Evolutionary conservation across 2,113 vertebrate species (phyloP).

Genomic region (Pseudopipra pipra): DNA sequence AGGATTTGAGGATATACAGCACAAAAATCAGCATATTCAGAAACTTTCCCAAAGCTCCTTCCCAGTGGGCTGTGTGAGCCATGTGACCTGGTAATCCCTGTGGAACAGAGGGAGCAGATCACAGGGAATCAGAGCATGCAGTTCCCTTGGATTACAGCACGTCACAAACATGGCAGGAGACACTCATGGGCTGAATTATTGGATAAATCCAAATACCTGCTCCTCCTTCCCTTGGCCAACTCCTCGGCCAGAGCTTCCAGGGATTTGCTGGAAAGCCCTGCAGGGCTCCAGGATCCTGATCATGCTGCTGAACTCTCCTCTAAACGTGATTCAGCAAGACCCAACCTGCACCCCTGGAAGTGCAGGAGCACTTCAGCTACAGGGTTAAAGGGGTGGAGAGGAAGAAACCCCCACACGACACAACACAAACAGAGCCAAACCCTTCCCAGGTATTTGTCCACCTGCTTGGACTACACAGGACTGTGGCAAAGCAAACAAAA

Average conservation of each 20-base stretch:
- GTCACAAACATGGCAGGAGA: neutral
- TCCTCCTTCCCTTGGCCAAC: neutral
- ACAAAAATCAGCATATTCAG: neutral
- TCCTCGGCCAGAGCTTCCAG: neutral
- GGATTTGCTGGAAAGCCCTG: neutral
- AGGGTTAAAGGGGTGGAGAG: neutral
- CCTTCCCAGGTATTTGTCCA: conserved; percentile 60
- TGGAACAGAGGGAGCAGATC: neutral
- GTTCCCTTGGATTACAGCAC: neutral
- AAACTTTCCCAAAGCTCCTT: neutral
- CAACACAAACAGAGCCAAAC: conserved; percentile 45
- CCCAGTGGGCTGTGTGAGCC: neutral
- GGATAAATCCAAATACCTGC: neutral
- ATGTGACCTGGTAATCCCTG: neutral
- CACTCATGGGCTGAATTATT: neutral
- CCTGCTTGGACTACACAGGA: conserved; percentile 46
- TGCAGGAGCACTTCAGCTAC: neutral
- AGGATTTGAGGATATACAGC: neutral
- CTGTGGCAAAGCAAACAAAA: conserved; percentile 55
- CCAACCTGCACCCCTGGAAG: neutral
- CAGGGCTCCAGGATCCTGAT: neutral
- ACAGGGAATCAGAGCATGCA: neutral
- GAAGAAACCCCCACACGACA: neutral
- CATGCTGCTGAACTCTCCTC: neutral
- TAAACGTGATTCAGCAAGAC: neutral